Base-by-base conservation (phyloP, 2,797 vertebrate genomes). In the Alfaro cultratus region DNA sequence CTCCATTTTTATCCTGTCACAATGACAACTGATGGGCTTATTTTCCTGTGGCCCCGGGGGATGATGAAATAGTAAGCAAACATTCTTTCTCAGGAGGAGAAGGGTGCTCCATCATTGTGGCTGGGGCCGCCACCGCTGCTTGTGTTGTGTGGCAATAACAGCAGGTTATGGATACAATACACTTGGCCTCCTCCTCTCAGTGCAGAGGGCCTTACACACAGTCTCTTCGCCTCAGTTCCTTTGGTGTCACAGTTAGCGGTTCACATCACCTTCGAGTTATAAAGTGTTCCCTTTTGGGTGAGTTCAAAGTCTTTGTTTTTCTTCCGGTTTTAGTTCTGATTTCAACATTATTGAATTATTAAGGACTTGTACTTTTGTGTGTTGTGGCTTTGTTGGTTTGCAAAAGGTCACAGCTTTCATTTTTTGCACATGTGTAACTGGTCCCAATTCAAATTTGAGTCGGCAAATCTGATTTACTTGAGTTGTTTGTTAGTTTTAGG, bases 21-120 rank as follows among this genome's bases (percentile, higher is more conserved):
- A 97, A 98, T 97, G 97, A 98, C 98, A 98, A 97, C 98, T 97
- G 97, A 98, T 98, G 98, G 96, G 97, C 97, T 98, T 97, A 97
- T 97, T 99, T 97, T 97, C 97, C 96, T 96, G 95, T 91, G 96
- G 97, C 97, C 97, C 97, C 93, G 86, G 97, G 98, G 97, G 95
- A 98, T 97, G 97, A 98, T 97, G 97, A 97, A 98, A 98, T 97
- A 97, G 97, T 97, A 97, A 97, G 97, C 97, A 97, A 98, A 97
- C 97, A 97, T 96, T 96, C 96, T 96, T 97, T 96, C 97, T 97
- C 93, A 93, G 94, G 95, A 96, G 95, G 94, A 95, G 96, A 98
- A 95, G 93, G 93, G 95, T 96, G 95, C 97, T 99, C 97, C 95
- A 97, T 98, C 97, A 98, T 93, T 85, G 93, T 62, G 94, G 95